Evolutionary conservation across 1,140 invertebrate species (phyloP).

Genomic region (Neelides sp.): DNA sequence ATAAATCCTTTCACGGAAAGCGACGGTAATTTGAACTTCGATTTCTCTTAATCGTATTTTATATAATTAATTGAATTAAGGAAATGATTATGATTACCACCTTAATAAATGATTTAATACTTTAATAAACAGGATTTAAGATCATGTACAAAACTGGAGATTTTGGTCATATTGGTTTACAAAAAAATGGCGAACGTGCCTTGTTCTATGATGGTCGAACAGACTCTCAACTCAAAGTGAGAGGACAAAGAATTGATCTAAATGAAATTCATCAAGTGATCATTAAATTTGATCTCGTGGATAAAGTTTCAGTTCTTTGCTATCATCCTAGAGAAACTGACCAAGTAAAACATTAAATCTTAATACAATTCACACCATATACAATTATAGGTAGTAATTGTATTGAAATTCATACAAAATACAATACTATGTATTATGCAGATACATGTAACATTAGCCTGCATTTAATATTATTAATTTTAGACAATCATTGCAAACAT

Average conservation of each 20-base stretch:
- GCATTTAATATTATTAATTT: constrained; percentile 34
- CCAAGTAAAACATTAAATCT: no score
- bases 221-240: constrained; percentile 74
- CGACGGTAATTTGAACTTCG: constrained; percentile 41
- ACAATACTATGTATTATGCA: background rate
- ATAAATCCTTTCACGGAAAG: constrained; percentile 55
- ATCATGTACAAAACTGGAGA: constrained; percentile 66
- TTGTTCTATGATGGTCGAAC: constrained; percentile 62
- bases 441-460: background rate
- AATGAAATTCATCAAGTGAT: constrained; percentile 63
- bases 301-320: constrained; percentile 58
- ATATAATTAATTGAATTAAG: background rate
- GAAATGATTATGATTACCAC: background rate
- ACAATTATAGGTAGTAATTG: constrained; percentile 1
- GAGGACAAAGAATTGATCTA: constrained; percentile 72
- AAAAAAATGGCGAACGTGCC: constrained; percentile 32
- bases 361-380: no score
- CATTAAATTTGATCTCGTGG: constrained; percentile 41
- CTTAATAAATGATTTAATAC: constrained; percentile 1
- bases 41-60: background rate
- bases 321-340: constrained; percentile 58
- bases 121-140: constrained; percentile 19
- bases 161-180: constrained; percentile 60
- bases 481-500: constrained; percentile 61
- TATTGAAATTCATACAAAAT: background rate